Evolutionary conservation across 2,888 invertebrate genomes (phyloP), one percentile per base, ranked within the genome.

Genomic region (Galeruca laticollis): DNA sequence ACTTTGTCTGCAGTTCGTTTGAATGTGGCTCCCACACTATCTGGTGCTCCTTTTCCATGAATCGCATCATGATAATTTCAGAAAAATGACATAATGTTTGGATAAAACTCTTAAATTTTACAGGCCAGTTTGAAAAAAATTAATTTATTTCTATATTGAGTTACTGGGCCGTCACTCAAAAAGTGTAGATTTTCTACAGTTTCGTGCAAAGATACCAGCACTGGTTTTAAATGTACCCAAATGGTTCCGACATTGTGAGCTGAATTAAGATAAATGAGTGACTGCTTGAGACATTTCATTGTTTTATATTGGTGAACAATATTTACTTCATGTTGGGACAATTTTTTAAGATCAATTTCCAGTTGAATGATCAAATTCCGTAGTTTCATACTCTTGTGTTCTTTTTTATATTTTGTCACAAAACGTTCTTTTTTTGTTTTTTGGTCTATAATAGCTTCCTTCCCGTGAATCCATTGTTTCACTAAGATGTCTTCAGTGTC

Each of bases 11-110:
- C n/a, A n/a, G n/a, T n/a, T n/a, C n/a, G n/a, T n/a, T n/a, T n/a
- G n/a, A n/a, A n/a, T n/a, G n/a, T n/a, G n/a, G n/a, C n/a, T n/a
- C n/a, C n/a, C n/a, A n/a, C n/a, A n/a, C n/a, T n/a, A n/a, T n/a
- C n/a, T n/a, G n/a, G 31, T 13, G 54, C 26, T 26, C 31, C 33
- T n/a, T 31, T 26, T 11, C 54, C 54, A n/a, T 54, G 54, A 10
- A 11, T n/a, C 5, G 54, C 54, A 31, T 54, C 54, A 10, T n/a
- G 31, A 63, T 77, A 82, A 70, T 81, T 81, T 81, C 81, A 82
- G 6, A 75, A 35, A 35, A 40, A 64, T 2, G 11, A 35, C 6
- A 37, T 43, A 13, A 63, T 9, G 1, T 63, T 3, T 33, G 60
- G 64, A n/a, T n/a, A n/a, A n/a, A n/a, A n/a, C n/a, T n/a, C n/a